Evolutionary conservation across 2,888 invertebrate species (phyloP).

Genomic region (Cactoblastis cactorum): DNA sequence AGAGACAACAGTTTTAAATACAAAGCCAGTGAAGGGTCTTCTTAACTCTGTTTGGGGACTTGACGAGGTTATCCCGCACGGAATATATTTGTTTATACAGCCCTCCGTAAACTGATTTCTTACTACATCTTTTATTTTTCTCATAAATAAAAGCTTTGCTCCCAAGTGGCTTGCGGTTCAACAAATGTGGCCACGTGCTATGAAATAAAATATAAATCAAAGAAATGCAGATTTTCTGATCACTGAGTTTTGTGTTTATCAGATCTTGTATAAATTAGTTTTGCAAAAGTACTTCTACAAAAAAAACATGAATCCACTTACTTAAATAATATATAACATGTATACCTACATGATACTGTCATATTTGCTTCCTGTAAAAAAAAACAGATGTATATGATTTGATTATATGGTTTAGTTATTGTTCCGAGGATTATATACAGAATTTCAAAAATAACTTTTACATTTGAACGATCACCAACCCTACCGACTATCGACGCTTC

Average conservation of each 20-base stretch:
- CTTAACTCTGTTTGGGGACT: slow-evolving; percentile 1
- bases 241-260: too few species aligned
- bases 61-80: not conserved
- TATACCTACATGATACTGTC: too few species aligned
- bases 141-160: not conserved
- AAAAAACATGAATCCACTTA: too few species aligned
- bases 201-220: not conserved
- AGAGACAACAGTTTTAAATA: slow-evolving; percentile 11
- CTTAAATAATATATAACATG: too few species aligned
- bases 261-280: too few species aligned
- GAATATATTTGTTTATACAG: slow-evolving; percentile 1
- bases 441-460: not conserved
- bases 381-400: too few species aligned
- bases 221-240: too few species aligned
- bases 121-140: not conserved
- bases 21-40: slow-evolving; percentile 6
- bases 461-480: not conserved
- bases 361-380: too few species aligned
- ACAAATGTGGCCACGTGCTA: not conserved
- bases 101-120: slow-evolving; percentile 3
- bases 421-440: too few species aligned
- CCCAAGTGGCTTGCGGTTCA: not conserved
- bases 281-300: too few species aligned
- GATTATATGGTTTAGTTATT: too few species aligned
- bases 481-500: slow-evolving; percentile 2